Conservation (phyloP, 2,888 invertebrate genomes). For the Macaria notata region DNA sequence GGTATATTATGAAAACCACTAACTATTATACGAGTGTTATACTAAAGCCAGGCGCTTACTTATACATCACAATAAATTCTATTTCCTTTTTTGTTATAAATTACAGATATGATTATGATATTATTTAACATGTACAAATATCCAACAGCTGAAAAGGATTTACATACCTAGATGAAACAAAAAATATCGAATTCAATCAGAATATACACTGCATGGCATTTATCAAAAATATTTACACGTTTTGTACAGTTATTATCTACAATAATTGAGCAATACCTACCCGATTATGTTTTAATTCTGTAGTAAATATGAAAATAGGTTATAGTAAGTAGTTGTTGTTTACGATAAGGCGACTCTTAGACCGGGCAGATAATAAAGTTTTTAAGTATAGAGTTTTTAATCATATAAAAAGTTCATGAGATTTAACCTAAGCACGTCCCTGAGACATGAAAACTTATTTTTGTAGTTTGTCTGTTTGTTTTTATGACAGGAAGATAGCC, state of each 20-base stretch:
- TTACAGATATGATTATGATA: no score
- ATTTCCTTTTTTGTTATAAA: no score
- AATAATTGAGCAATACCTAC: conserved; percentile 6
- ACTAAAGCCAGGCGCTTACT: no score
- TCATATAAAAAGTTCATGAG: background rate
- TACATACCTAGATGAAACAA: no score
- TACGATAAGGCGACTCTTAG: background rate
- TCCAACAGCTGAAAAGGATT: no score
- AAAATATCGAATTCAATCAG: no score
- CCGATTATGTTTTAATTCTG: conserved; percentile 10
- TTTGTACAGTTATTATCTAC: conserved; percentile 9
- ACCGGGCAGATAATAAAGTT: conserved; percentile 1
- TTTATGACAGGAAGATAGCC: no score
- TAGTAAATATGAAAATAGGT: conserved; percentile 10
- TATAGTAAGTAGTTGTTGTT: conserved; percentile 6
- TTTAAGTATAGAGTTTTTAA: background rate
- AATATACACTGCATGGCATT: background rate
- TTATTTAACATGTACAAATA: no score
- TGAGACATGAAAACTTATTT: background rate
- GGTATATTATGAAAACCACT: no score
- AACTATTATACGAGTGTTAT: no score
- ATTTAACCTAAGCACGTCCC: background rate
- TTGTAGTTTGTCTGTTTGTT: no score
- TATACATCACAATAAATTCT: no score
- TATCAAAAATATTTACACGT: conserved; percentile 5